Conservation (phyloP, 2,797 vertebrate genomes). For the Trematomus bernacchii region DNA sequence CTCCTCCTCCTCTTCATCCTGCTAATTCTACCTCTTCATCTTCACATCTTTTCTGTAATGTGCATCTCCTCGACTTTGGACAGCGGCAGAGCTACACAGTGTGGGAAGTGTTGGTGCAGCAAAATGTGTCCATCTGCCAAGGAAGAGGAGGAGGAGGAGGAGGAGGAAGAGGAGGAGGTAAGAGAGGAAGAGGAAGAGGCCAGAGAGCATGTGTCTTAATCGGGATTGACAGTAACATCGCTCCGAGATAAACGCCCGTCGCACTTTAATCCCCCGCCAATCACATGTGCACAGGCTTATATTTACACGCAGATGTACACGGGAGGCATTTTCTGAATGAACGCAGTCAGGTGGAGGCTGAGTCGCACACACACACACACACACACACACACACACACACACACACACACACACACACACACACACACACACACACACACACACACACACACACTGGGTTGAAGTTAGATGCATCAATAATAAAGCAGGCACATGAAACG, state of each 20-base stretch:
- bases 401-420: not conserved
- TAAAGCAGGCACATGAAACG: not conserved
- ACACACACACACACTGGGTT: not conserved
- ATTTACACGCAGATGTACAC: conserved; percentile 10
- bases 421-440: not conserved
- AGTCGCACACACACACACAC: not conserved
- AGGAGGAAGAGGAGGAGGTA: conserved; percentile 28
- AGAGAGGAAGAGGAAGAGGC: conserved; percentile 42
- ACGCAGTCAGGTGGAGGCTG: conserved; percentile 10
- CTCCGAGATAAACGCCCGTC: conserved; percentile 48
- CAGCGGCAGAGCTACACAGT: conserved; percentile 46
- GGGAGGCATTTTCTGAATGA: conserved; percentile 29
- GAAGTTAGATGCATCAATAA: not conserved
- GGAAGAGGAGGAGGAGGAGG: conserved; percentile 38
- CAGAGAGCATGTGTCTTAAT: conserved; percentile 68
- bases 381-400: conserved; percentile 5
- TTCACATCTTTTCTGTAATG: conserved; percentile 33
- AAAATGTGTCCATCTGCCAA: conserved; percentile 71
- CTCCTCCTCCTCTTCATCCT: conserved; percentile 35
- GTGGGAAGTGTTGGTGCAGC: conserved; percentile 68
- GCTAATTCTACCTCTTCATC: conserved; percentile 24
- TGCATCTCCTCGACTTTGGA: conserved; percentile 27
- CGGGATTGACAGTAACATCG: conserved; percentile 56
- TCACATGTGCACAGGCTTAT: conserved; percentile 32
- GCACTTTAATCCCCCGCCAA: conserved; percentile 54